phyloP scores from a whole-genome alignment of 2,113 vertebrate species.

The Clarias magur region DNA sequence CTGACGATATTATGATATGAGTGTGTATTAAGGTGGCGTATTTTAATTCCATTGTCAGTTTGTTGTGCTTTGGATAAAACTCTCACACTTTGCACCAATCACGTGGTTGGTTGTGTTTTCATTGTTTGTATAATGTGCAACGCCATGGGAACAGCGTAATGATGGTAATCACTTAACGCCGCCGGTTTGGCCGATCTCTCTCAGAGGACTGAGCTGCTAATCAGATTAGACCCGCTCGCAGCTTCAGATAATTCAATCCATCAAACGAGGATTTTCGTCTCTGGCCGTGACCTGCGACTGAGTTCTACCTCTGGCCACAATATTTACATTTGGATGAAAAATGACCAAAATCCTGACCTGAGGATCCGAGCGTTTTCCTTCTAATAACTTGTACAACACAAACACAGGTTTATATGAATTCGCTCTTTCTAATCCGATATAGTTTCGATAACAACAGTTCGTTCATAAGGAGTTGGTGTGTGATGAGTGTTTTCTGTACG shows the following conservation, averaged over 20 bases:
- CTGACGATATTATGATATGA: not conserved
- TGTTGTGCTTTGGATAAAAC: too few species aligned
- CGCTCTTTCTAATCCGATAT: too few species aligned
- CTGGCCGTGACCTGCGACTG: not conserved
- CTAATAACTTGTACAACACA: not conserved
- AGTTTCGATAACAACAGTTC: not conserved
- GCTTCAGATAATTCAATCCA: slow-evolving; percentile 70
- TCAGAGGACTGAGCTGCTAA: slow-evolving; percentile 57
- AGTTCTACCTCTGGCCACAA: not conserved
- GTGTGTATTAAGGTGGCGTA: not conserved
- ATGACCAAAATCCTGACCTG: not conserved
- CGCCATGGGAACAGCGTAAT: slow-evolving; percentile 10
- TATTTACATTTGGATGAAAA: not conserved
- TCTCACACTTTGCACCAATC: not conserved
- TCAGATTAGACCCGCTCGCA: slow-evolving; percentile 62
- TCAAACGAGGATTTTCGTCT: slow-evolving; percentile 55
- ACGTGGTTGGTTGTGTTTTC: not conserved
- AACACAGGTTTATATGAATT: not conserved
- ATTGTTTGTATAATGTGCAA: slow-evolving; percentile 8
- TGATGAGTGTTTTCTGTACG: not conserved
- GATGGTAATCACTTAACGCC: slow-evolving; percentile 19
- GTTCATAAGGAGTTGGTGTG: not conserved
- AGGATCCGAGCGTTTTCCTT: not conserved
- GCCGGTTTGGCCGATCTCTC: slow-evolving; percentile 45
- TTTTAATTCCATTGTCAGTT: not conserved